Evolutionary conservation across 2,797 vertebrate species (phyloP), one percentile per base, ranked within the genome.

Genomic region (Sebastes wilsoni): DNA sequence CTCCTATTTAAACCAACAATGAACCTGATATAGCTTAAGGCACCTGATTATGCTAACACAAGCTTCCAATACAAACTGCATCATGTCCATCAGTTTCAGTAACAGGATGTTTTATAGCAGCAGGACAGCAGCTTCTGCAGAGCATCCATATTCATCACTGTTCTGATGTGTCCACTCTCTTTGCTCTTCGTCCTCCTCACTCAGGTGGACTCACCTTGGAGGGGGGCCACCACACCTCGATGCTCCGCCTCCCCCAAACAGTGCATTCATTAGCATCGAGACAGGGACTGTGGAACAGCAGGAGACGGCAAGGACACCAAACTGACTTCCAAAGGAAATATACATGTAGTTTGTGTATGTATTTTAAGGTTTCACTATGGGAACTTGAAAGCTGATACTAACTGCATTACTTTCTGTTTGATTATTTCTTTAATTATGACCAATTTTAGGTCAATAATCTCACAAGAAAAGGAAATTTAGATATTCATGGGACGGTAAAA

Each of bases 81-180:
- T 52, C 4, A n/a, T 52, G 49, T n/a, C 18, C 49, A 52, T 52
- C 46, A 20, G 7, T 67, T 56, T 54, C 2, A 38, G 14, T 7
- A 32, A 28, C 22, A 25, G 20, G 42, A 20, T 34, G 64, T 79
- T 82, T 67, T 69, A 13, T 42, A 8, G 38, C 59, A 66, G 80
- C 59, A 49, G 59, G 59, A 61, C 23, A 52, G 58, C 25, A 52
- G 64, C 36, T 28, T 54, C 59, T 70, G 65, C 49, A 20, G 30
- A 71, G 61, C 72, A 89, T 93, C 79, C 85, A 92, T 92, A 90
- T 92, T 91, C 87, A 93, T 89, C 54, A 61, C 25, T 6, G 65
- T 70, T 73, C 67, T 30, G 81, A 72, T 70, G 49, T 49, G 73
- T 78, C 68, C 67, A 66, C 61, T 67, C 46, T 72, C 32, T 66